Evolutionary conservation across 1,140 invertebrate genomes (phyloP), one percentile per base, ranked within the genome.

Genomic region (Adelges cooleyi): DNA sequence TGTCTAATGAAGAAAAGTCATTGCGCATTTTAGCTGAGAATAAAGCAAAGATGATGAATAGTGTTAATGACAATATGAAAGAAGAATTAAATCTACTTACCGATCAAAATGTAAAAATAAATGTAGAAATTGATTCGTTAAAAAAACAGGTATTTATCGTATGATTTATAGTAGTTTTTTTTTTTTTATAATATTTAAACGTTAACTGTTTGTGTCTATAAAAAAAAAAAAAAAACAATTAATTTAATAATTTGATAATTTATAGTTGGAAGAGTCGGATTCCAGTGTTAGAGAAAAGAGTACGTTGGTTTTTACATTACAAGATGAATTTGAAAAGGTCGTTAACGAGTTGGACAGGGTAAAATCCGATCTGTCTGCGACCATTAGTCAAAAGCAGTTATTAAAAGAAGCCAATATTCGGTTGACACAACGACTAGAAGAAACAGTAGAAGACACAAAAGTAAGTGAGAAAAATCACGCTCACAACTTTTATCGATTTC

Each of bases 1-100:
- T 51, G 48, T 46, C 11, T 15, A 62, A 65, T 18, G 66, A 67
- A 49, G 66, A 67, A 67, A 67, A 67, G 46, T 65, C 56, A 13
- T 5, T 66, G 23, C 27, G 52, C 2, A 48, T 66, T 25, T 66
- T 66, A 29, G 65, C 65, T 33, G 65, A 66, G 48, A 66, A 44
- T 66, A 54, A 27, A 33, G 42, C 38, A 8, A 52, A 53, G 23
- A 22, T 29, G 10, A 36, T 54, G 20, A 51, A 66, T 44, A 42
- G 25, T 51, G 51, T 54, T 11, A 38, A 54, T 18, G 50, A 54
- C 27, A 66, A 54, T 46, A n/a, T 44, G 18, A 53, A 66, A 42
- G n/a, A 25, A 5, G 65, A 66, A 27, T 53, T 53, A 22, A 51
- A 66, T 54, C 23, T 17, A 17, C 48, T 66, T 5, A 33, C 40